Evolutionary conservation across 1,140 invertebrate genomes (phyloP), one percentile per base, ranked within the genome.

Genomic region (Tetramorium parvispinum): DNA sequence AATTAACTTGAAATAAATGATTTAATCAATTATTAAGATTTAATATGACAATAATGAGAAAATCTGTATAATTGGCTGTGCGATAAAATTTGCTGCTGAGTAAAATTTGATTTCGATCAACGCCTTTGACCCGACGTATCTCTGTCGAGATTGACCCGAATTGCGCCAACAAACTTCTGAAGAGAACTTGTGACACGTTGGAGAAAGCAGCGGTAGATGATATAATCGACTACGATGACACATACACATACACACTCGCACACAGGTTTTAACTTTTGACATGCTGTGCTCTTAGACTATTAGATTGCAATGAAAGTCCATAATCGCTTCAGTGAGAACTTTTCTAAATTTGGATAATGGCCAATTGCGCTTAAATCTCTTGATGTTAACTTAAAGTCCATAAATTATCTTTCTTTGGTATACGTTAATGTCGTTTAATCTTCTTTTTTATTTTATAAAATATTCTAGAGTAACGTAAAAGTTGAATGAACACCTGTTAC

Each of bases 141-240:
- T 65, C 57, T 59, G 55, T 63, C 76, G 68, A 81, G 77, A 89
- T 89, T 88, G 88, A 59, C 85, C 88, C 57, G 78, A 89, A 89
- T 89, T 89, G 78, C 78, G 27, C 40, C 65, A 51, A 66, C 85
- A 87, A 89, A 89, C 87, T 89, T 89, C 27, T 71, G 8, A 55
- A 73, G 66, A 27, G 40, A 89, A 76, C 87, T 79, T 81, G 55
- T 27, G 76, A 76, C 65, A 75, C 51, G 87, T 86, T 86, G 86
- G 70, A 89, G 75, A 49, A 75, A 16, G 43, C 61, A 16, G 24
- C 61, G 6, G 51, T n/a, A 65, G 61, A 86, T 89, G 76, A 82
- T 81, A 89, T 89, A 89, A 89, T 89, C 76, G 76, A 71, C 66
- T 86, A 79, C 88, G 53, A 76, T 76, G 87, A 86, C 79, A 86